A percentile compares a stretch with the other conserved stretches of the same genome.
Evolutionary conservation across 2,888 invertebrate species (phyloP).

Genomic region (Operophtera brumata): DNA sequence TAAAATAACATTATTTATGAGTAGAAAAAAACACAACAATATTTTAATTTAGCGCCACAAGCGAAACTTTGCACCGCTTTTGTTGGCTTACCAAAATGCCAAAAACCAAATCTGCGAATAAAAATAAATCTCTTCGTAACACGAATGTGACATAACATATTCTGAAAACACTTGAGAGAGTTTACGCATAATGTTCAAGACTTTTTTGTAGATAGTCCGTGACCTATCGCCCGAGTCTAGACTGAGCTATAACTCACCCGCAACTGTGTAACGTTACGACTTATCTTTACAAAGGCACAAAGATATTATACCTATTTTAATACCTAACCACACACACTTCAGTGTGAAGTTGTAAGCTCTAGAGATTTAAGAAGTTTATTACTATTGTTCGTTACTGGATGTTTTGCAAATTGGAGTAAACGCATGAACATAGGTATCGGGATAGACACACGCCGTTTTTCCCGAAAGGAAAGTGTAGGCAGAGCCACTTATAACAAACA

Average conservation of each 20-base stretch:
- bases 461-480: no score
- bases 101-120: no score
- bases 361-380: slow-evolving; percentile 9
- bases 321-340: slow-evolving; percentile 6
- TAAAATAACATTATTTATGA: no score
- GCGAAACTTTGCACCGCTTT: no score
- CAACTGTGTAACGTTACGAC: slow-evolving; percentile 22
- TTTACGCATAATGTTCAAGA: slow-evolving; percentile 8
- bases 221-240: slow-evolving; percentile 27
- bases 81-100: no score
- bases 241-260: slow-evolving; percentile 28
- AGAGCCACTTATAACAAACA: no score
- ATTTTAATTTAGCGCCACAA: no score
- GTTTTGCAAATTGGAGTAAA: slow-evolving; percentile 1
- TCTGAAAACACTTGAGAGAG: slow-evolving; percentile 12
- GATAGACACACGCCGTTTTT: no score
- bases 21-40: no score
- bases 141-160: slow-evolving; percentile 4
- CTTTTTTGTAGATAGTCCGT: slow-evolving; percentile 19
- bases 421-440: neutral
- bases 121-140: slow-evolving; percentile 13
- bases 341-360: slow-evolving; percentile 12
- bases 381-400: slow-evolving; percentile 5
- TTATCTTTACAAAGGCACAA: slow-evolving; percentile 15
- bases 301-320: slow-evolving; percentile 5